phyloP scores from a whole-genome alignment of 2,888 invertebrate species.

The Lasioglossum malachurum region DNA sequence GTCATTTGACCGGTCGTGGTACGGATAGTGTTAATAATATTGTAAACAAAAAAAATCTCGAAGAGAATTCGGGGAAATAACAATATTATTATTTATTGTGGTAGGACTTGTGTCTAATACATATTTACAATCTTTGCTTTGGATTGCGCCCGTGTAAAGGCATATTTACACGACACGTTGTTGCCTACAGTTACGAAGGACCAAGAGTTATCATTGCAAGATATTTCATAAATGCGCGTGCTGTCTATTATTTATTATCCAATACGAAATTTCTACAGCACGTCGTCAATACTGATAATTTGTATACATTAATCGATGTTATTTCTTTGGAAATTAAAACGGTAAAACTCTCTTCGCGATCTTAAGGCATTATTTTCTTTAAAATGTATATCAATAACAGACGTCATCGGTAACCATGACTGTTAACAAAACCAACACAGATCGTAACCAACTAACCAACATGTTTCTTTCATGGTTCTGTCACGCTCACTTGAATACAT shows the following conservation, averaged over 20 bases:
- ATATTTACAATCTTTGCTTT: neutral
- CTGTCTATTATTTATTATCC: neutral
- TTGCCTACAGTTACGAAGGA: neutral
- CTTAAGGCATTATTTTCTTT: neutral
- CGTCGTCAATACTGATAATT: neutral
- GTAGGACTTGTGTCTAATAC: neutral
- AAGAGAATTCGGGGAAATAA: neutral
- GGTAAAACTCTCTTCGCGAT: neutral
- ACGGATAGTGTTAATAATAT: too few species aligned
- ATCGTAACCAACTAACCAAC: neutral
- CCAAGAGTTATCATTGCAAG: neutral
- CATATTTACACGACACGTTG: neutral
- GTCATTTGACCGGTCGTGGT: too few species aligned
- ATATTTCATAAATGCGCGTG: neutral
- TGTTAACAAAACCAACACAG: neutral
- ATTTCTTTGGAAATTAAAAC: neutral
- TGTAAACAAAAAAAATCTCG: neutral
- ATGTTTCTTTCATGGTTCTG: neutral
- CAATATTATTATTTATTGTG: neutral
- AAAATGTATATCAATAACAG: neutral
- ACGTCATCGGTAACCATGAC: neutral
- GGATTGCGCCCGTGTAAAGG: neutral
- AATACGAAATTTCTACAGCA: neutral
- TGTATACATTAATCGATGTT: neutral
- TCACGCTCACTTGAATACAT: neutral